Base-by-base conservation (phyloP, 2,888 invertebrate species). In the Ceratothoa steindachneri region DNA sequence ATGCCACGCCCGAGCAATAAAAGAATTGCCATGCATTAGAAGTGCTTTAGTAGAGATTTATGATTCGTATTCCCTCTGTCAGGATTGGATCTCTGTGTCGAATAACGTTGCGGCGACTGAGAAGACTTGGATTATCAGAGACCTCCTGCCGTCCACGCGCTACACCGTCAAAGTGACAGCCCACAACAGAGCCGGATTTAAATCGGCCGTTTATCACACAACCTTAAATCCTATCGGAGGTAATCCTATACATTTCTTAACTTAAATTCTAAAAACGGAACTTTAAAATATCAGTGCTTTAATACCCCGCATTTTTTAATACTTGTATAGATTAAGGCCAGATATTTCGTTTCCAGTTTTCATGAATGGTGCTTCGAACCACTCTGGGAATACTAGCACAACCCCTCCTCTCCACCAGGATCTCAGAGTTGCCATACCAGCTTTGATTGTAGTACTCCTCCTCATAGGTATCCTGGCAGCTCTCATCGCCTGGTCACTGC, bases 181-280 rank as follows among this genome's bases (percentile, higher is more conserved):
- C 0, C 90, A 92, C 83, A 94, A 94, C 84, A 93, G 93, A 84
- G 93, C 93, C 0, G 94, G 94, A 0, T 91, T 91, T 78, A 92
- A 92, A 0, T 88, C 90, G 66, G 92, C 92, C 0, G 86, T 92
- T 12, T 93, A 93, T 83, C 93, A 93, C 85, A 92, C 92, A 30
- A 94, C 93, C 0, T 88, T 92, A 2, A 74, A 73, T 2, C 75
- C 69, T 22, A 89, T 89, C 82, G 92, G 91, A 84, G 89, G 93
- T 90, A 84, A 87, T n/a, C n/a, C n/a, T n/a, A n/a, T n/a, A n/a
- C n/a, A n/a, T n/a, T n/a, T n/a, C n/a, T 87, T 86, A 15, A n/a
- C 19, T 1, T 2, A 30, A 28, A 12, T 1, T n/a, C n/a, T 31
- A 29, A 27, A 22, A 29, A 19, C 5, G 7, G 12, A 9, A 12